Conservation (phyloP, 2,888 invertebrate genomes). For the Ellobium chinense region DNA sequence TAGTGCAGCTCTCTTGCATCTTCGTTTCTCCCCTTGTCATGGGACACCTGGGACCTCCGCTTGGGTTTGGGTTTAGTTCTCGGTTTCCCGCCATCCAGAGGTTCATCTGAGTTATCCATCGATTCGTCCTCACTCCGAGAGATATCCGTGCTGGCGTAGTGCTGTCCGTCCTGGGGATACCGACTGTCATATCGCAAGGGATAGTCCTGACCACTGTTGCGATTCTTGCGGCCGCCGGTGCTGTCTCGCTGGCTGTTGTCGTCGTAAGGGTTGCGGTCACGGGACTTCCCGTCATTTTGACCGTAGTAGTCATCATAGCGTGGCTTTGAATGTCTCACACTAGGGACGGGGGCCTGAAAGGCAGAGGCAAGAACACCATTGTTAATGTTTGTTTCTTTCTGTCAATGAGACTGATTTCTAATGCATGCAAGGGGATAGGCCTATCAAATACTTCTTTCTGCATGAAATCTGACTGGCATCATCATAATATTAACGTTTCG, state of each 20-base stretch:
- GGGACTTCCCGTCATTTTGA: neutral
- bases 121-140: slow-evolving; percentile 36
- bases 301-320: slow-evolving; percentile 16
- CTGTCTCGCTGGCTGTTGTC: neutral
- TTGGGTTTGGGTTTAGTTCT: slow-evolving; percentile 24
- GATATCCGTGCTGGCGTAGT: slow-evolving; percentile 34
- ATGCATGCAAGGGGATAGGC: neutral
- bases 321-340: neutral
- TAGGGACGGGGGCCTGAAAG: slow-evolving; percentile 30
- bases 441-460: too few relatives aligned
- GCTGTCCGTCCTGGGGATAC: neutral
- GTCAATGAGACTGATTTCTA: neutral
- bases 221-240: neutral
- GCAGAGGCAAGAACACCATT: slow-evolving; percentile 39
- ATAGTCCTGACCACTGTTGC: neutral
- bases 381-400: slow-evolving; percentile 4
- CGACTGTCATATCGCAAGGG: neutral
- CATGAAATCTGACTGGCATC: too few relatives aligned
- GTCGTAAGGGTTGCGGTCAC: neutral
- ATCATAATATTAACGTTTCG: too few relatives aligned
- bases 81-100: neutral
- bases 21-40: neutral
- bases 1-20: slow-evolving; percentile 14
- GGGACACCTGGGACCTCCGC: neutral
- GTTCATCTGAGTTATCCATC: neutral